Base-by-base conservation (phyloP, 2,888 invertebrate species). In the Zygogramma bicolorata region DNA sequence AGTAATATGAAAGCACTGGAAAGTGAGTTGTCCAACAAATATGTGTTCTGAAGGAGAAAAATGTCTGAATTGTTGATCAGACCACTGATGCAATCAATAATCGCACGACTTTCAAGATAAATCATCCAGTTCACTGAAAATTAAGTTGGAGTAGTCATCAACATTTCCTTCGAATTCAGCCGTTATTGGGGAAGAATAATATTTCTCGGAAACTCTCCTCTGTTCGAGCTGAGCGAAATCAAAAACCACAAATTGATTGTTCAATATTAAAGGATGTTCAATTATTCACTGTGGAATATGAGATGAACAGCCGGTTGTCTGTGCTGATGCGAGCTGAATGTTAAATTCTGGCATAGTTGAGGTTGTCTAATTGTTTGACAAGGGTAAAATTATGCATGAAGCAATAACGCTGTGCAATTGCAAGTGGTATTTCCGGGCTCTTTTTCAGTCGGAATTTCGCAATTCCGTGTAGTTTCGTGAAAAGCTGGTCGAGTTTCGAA, bases 231-330 rank as follows among this genome's bases (percentile, higher is more conserved):
- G 63, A 27, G n/a, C 27, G n/a, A 63, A 63, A 62, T 62, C 31
- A 63, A 63, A 63, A 63, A 49, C 27, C 63, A 46, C 46, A 46
- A 27, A 63, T 63, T 63, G 63, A 63, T 29, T 46, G 63, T 25
- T 63, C 46, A 63, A 42, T 42, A 42, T 13, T 62, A 27, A 40
- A 62, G 31, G 46, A 29, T 46, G 46, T 63, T 63, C 46, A 63
- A 63, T 46, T 63, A 63, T 63, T 63, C 25, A 63, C 49, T 15
- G 42, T 10, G 63, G 46, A 46, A 29, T 27, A 63, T 42, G 46
- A 46, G 46, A 63, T 63, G 42, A 49, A 25, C 27, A 18, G 29
- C 1, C 27, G 20, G 63, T 46, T 29, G 29, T 46, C 29, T 63
- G 42, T 63, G 27, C 46, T 63, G 63, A 63, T 63, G 63, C 63